These are phyloP conservation scores for Uropsilus gracilis DNA, from an alignment of 2,113 vertebrate genomes.

Conservation along the genomic window DNA sequence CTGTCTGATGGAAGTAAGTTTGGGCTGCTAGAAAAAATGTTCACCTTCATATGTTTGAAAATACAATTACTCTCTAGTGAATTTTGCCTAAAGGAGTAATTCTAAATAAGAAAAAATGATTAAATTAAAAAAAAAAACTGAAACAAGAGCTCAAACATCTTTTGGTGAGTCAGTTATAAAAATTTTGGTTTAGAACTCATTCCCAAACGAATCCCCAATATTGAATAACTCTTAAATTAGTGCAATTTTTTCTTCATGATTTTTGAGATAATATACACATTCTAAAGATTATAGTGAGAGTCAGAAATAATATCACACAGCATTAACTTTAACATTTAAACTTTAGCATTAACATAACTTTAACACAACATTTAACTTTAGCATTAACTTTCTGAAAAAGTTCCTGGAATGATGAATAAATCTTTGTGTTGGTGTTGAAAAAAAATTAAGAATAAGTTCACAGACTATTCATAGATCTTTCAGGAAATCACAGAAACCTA, in stretches of 20 bases:
- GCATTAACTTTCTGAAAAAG: neutral
- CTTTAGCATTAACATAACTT: too few relatives aligned
- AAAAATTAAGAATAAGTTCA: neutral
- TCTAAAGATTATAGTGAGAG: neutral
- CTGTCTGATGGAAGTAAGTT: neutral
- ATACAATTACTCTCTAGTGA: neutral
- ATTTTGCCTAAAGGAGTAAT: neutral
- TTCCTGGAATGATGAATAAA: neutral
- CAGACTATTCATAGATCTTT: neutral
- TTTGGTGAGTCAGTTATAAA: neutral
- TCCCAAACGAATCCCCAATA: neutral
- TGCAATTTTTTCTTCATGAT: neutral
- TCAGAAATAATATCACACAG: neutral
- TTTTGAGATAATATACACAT: neutral
- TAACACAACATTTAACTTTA: too few relatives aligned
- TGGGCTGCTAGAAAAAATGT: neutral
- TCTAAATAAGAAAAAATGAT: neutral
- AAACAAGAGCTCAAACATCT: neutral
- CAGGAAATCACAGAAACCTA: neutral
- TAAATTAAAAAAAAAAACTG: neutral
- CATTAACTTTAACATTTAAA: too few relatives aligned
- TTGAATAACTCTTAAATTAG: neutral
- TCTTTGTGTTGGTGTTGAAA: neutral
- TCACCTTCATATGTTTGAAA: neutral
- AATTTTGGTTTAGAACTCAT: neutral